phyloP scores from a whole-genome alignment of 2,797 vertebrate species.

The Chrysocyon brachyurus region DNA sequence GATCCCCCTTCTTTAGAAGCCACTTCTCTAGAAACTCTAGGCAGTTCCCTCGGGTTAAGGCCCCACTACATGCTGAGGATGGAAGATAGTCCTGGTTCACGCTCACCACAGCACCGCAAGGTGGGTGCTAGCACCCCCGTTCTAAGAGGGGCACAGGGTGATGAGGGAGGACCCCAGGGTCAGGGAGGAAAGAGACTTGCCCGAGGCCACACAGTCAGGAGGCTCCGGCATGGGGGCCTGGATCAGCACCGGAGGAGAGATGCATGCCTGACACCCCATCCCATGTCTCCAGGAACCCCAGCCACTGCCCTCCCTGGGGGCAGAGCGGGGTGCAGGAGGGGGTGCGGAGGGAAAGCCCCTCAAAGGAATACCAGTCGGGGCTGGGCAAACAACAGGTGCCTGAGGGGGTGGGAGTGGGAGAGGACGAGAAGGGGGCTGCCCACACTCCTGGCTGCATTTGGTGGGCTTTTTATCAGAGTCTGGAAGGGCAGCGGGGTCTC shows the following conservation, averaged over 20 bases:
- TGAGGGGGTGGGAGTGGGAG: rapidly evolving
- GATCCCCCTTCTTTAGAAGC: not conserved
- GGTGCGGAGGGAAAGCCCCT: not conserved
- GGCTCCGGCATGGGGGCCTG: rapidly evolving
- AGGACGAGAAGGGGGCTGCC: rapidly evolving
- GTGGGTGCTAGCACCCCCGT: not conserved
- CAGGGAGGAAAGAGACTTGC: not conserved
- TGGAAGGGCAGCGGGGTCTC: not conserved
- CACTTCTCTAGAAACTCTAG: not conserved
- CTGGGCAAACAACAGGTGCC: not conserved
- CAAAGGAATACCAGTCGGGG: not conserved
- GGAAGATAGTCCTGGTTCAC: rapidly evolving
- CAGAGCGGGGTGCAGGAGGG: not conserved
- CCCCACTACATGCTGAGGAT: not conserved
- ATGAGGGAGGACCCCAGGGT: rapidly evolving
- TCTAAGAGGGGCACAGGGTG: rapidly evolving
- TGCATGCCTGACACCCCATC: rapidly evolving
- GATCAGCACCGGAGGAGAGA: not conserved
- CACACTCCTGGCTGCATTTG: not conserved
- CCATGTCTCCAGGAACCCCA: rapidly evolving
- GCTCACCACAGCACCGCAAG: not conserved
- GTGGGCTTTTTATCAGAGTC: not conserved
- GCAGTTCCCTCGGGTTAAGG: not conserved
- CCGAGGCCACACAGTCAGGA: not conserved
- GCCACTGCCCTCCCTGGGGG: rapidly evolving